phyloP scores from a whole-genome alignment of 2,888 invertebrate genomes.

The Athetis lepigone region DNA sequence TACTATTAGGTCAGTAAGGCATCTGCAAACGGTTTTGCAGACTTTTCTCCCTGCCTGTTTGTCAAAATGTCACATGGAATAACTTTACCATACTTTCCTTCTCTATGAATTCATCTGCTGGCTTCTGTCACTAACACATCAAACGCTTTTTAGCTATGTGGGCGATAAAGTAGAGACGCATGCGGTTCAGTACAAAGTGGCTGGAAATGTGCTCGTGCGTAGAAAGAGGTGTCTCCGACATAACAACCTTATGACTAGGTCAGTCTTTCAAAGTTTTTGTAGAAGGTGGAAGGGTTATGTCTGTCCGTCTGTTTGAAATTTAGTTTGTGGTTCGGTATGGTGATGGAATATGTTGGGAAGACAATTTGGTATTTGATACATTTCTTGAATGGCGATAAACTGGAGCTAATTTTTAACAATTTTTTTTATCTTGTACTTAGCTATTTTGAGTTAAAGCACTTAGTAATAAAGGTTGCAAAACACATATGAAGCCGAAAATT shows the following conservation, averaged over 20 bases:
- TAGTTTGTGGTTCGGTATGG: conserved; percentile 44
- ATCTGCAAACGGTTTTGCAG: too few species aligned
- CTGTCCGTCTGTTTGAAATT: neutral
- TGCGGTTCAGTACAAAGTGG: conserved; percentile 86
- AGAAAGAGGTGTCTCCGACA: conserved; percentile 86
- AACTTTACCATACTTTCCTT: neutral
- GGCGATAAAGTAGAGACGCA: conserved; percentile 87
- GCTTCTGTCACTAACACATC: conserved; percentile 59
- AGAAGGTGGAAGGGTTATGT: conserved; percentile 63
- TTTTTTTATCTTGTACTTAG: too few species aligned
- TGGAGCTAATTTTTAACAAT: neutral
- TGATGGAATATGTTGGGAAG: conserved; percentile 18
- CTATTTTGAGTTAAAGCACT: too few species aligned
- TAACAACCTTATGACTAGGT: conserved; percentile 89
- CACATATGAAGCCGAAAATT: too few species aligned
- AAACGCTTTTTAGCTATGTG: conserved; percentile 84
- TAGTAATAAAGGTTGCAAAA: too few species aligned
- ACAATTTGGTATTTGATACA: too few species aligned
- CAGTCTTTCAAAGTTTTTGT: conserved; percentile 67
- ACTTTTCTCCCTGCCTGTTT: too few species aligned
- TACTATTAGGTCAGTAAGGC: too few species aligned
- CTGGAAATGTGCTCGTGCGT: conserved; percentile 82
- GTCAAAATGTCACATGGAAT: too few species aligned
- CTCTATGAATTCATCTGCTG: conserved; percentile 14
- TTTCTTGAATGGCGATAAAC: neutral